Conservation (phyloP, 2,113 vertebrate species). For the Agelaius phoeniceus region DNA sequence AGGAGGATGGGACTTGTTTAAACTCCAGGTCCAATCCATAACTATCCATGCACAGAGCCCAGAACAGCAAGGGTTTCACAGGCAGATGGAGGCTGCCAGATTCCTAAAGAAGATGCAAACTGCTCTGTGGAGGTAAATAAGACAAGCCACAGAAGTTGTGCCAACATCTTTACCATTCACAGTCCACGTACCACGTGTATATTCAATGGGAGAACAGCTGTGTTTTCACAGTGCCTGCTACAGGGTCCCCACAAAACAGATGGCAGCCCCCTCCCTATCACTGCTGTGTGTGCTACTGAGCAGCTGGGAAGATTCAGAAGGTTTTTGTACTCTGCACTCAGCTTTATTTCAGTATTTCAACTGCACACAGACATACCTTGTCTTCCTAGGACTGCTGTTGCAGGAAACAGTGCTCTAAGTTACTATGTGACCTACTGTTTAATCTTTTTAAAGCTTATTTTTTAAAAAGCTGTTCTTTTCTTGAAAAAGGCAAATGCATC, state of each 20-base stretch:
- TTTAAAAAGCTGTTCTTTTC: background rate
- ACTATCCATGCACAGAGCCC: background rate
- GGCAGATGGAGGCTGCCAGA: rapidly evolving
- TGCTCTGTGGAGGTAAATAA: background rate
- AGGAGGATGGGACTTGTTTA: background rate
- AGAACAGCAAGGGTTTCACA: background rate
- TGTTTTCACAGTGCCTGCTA: background rate
- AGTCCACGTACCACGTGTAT: background rate
- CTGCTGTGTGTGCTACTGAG: background rate
- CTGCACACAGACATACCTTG: rapidly evolving
- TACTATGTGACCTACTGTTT: background rate
- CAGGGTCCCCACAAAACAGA: background rate
- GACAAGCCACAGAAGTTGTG: background rate
- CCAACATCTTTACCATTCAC: background rate
- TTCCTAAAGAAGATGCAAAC: background rate
- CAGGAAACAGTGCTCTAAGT: background rate
- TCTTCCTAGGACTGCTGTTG: background rate
- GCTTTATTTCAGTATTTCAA: background rate
- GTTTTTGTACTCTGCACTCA: rapidly evolving
- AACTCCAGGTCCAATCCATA: background rate
- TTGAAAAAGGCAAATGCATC: rapidly evolving
- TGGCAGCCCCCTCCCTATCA: background rate
- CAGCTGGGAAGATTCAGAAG: background rate
- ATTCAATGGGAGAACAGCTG: background rate
- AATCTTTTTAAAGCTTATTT: background rate